Base-by-base conservation (phyloP, 1,140 invertebrate species). In the Plutomurus gul region DNA sequence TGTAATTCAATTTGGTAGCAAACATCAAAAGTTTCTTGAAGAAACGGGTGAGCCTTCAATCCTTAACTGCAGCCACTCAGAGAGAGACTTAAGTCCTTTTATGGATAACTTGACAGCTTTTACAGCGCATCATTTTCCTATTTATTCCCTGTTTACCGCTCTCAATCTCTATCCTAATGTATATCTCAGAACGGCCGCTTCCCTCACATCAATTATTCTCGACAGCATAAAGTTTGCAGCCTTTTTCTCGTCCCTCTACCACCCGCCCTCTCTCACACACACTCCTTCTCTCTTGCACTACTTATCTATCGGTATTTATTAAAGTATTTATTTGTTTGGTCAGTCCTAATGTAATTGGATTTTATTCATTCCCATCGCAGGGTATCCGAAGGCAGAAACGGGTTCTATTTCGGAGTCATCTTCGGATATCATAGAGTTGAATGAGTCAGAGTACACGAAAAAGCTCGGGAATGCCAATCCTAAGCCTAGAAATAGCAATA, bases 341-440 rank as follows among this genome's bases (percentile, higher is more conserved):
- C 47, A 40, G 30, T 37, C 25, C n/a, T n/a, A n/a, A n/a, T 78
- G 47, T 37, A n/a, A 73, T 20, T 22, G 11, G n/a, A 22, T 0
- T 16, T 73, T 73, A 5, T 6, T 8, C 6, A 16, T 10, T 74
- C 46, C n/a, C n/a, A 36, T 60, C 37, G 37, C 89, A 92, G 93
- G 93, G 88, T 92, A 95, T 90, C 93, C 94, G 88, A 91, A 95
- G 89, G 95, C 95, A 70, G 85, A 84, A 60, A 77, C 79, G 49
- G 84, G 92, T 85, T 94, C 94, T 84, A 91, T 95, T 86, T 95
- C 94, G 83, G 95, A 97, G 87, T 96, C 95, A 77, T 95, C 95
- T 84, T 97, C 95, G 83, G 95, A 97, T 87, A 94, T 96, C 87
- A 95, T 96, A 91, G 96, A 97, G 87, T 90, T 97, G 87, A 96